These are phyloP conservation scores for Aphis craccivora DNA, from an alignment of 1,140 invertebrate species.

Conservation along the genomic window DNA sequence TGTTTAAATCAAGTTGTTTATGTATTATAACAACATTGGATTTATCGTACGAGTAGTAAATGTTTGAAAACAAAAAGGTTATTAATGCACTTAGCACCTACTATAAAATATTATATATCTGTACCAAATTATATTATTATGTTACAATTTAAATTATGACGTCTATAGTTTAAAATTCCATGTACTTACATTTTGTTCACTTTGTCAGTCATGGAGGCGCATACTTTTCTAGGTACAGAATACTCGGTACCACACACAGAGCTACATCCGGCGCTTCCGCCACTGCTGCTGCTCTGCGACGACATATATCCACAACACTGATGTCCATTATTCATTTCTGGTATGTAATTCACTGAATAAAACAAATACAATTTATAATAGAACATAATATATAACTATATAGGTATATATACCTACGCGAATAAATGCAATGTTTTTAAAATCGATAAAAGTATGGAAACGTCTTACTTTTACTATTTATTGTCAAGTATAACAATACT, in stretches of 20 bases:
- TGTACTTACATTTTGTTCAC: constrained; percentile 25
- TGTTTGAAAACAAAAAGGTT: background rate
- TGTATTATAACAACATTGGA: background rate
- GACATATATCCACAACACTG: constrained; percentile 43
- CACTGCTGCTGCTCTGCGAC: constrained; percentile 47
- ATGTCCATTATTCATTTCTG: constrained; percentile 43
- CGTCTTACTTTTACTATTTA: background rate
- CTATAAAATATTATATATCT: background rate
- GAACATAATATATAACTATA: background rate
- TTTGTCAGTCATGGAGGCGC: constrained; percentile 1
- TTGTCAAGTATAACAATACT: background rate
- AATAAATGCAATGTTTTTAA: background rate
- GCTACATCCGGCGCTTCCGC: constrained; percentile 43
- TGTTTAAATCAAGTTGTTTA: background rate
- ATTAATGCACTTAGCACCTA: background rate
- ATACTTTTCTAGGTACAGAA: constrained; percentile 56
- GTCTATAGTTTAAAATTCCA: background rate
- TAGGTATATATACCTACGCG: too few species aligned
- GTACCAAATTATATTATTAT: background rate
- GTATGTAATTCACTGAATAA: constrained; percentile 39
- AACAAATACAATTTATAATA: background rate
- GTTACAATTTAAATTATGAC: background rate
- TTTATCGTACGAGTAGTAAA: background rate
- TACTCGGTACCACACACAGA: constrained; percentile 53
- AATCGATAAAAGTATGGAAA: background rate